These are phyloP conservation scores for Ariolimax columbianus DNA, from an alignment of 2,888 invertebrate genomes.

Conservation along the genomic window DNA sequence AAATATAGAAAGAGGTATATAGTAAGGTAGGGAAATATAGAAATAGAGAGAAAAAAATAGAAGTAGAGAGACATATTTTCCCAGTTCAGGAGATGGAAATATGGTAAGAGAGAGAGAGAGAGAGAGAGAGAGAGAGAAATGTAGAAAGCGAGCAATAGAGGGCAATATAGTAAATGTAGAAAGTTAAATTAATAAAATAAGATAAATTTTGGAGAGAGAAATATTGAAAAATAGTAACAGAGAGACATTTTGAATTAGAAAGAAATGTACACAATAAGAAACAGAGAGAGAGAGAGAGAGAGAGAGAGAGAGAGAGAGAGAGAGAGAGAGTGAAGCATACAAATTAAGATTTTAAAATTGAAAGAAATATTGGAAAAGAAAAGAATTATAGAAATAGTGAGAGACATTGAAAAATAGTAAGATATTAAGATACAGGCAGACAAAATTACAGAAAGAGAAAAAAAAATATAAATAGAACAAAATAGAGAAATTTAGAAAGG, in stretches of 20 bases:
- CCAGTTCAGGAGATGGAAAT: too few species aligned
- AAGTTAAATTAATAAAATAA: too few species aligned
- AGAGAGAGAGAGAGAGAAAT: too few species aligned
- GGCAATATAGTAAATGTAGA: too few species aligned
- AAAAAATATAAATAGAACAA: conserved; percentile 11
- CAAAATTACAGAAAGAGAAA: background rate
- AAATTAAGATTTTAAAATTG: background rate
- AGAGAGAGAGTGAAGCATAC: background rate
- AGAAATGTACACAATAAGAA: background rate
- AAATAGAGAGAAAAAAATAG: too few species aligned
- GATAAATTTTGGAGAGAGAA: too few species aligned
- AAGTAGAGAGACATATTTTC: too few species aligned
- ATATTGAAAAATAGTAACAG: too few species aligned
- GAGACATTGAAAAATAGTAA: background rate
- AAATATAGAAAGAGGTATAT: too few species aligned
- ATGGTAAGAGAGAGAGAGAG: background rate
- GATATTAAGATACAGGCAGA: background rate
- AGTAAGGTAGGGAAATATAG: too few species aligned
- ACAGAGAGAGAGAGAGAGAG: background rate
- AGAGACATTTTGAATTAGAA: too few species aligned
- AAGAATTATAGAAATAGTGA: background rate
- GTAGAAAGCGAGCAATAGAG: too few species aligned
- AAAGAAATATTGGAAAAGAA: background rate
- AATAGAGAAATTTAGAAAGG: background rate
- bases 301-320: background rate